Percentiles rank a stretch among this genome's conserved stretches.
Evolutionary conservation across 30 jellyfish, hydroid and myxozoan species (phyloP).

Genomic region (Hydra vulgaris): DNA sequence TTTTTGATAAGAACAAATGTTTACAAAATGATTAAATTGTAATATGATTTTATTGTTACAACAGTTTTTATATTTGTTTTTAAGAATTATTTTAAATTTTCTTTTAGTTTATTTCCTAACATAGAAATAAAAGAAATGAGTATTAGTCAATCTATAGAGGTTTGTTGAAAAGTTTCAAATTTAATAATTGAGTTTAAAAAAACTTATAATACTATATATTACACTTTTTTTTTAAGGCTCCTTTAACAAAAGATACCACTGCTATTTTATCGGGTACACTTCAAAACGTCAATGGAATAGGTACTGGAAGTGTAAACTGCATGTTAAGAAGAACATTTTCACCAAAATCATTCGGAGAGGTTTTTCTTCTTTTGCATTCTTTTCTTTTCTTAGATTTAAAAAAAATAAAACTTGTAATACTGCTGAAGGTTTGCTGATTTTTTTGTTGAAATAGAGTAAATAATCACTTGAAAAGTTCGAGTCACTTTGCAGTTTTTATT

Average conservation of each 20-base stretch:
- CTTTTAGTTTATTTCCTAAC: constrained; percentile 50
- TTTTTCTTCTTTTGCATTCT: not conserved
- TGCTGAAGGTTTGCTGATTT: not conserved
- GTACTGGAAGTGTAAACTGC: constrained; percentile 69
- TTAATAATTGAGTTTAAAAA: not conserved
- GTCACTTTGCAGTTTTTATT: too few species aligned
- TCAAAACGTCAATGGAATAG: constrained; percentile 70
- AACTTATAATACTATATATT: not conserved
- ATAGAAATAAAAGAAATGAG: constrained; percentile 81
- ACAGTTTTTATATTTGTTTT: too few species aligned
- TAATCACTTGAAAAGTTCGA: too few species aligned
- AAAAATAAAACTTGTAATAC: not conserved
- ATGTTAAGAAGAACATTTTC: constrained; percentile 51
- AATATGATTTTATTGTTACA: too few species aligned
- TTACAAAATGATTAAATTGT: too few species aligned
- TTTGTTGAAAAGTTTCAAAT: not conserved
- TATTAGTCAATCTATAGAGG: constrained; percentile 88
- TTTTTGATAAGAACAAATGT: too few species aligned
- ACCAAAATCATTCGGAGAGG: constrained; percentile 92
- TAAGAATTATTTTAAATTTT: not conserved
- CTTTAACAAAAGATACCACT: constrained; percentile 74
- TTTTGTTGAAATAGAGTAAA: not conserved
- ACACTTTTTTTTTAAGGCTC: constrained; percentile 46
- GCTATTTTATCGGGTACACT: constrained; percentile 84
- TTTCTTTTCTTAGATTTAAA: not conserved